phyloP scores from a whole-genome alignment of 2,888 invertebrate genomes.

The Busseola fusca region DNA sequence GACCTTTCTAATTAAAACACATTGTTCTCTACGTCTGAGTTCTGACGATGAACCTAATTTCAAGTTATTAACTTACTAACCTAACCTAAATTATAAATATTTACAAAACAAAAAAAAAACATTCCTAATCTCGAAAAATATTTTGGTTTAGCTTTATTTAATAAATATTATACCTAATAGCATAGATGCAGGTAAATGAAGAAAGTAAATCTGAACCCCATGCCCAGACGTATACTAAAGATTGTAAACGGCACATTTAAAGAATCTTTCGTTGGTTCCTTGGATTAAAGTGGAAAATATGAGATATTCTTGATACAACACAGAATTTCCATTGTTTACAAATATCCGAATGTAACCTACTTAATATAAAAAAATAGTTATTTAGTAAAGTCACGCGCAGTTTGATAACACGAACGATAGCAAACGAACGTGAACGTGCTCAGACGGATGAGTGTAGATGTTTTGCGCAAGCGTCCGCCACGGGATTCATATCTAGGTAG shows the following conservation, averaged over 20 bases:
- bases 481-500: conserved; percentile 86
- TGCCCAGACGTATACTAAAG: background rate
- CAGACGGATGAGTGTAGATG: conserved; percentile 72
- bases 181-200: background rate
- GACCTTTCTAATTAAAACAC: background rate
- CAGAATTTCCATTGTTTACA: conserved; percentile 73
- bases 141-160: background rate
- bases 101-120: background rate
- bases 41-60: background rate
- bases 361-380: conserved; percentile 71
- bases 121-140: background rate
- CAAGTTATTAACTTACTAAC: no score
- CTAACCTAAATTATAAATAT: conserved; percentile 1
- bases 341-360: conserved; percentile 74
- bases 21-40: conserved; percentile 5
- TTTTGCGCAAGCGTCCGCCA: conserved; percentile 85
- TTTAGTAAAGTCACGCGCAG: conserved; percentile 70
- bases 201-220: background rate
- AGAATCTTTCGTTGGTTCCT: background rate
- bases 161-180: background rate
- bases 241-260: background rate
- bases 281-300: background rate
- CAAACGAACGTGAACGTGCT: conserved; percentile 74
- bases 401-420: conserved; percentile 74
- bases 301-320: conserved; percentile 26